Evolutionary conservation across 2,797 vertebrate species (phyloP).

Genomic region (Halcyon badia): DNA sequence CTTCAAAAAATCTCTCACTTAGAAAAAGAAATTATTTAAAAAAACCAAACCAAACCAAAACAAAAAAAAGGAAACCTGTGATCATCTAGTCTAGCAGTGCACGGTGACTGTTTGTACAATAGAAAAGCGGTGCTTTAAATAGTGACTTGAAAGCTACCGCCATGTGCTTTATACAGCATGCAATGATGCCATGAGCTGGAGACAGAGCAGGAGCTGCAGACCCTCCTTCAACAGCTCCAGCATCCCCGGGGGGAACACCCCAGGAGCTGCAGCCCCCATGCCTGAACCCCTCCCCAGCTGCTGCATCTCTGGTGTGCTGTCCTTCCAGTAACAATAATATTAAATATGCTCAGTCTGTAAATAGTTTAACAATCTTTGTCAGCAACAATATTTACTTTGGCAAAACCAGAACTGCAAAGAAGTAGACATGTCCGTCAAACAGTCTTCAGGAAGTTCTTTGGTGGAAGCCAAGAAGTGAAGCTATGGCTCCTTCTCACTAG

Average conservation of each 20-base stretch:
- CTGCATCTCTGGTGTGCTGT: constrained; percentile 4
- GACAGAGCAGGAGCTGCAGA: constrained; percentile 2
- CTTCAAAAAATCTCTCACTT: constrained; percentile 72
- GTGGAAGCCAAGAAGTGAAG: constrained; percentile 55
- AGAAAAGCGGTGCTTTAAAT: constrained; percentile 81
- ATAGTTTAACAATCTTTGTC: constrained; percentile 71
- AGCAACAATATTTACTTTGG: constrained; percentile 70
- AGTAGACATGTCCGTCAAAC: neutral
- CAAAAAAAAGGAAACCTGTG: constrained; percentile 43
- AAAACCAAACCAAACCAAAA: neutral
- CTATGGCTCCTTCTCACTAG: constrained; percentile 20
- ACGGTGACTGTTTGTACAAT: constrained; percentile 82
- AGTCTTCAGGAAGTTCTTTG: constrained; percentile 42
- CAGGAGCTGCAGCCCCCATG: neutral
- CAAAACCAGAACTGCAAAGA: constrained; percentile 21
- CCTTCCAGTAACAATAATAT: constrained; percentile 74
- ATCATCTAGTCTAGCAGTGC: constrained; percentile 77
- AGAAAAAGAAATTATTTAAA: constrained; percentile 66
- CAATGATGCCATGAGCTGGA: constrained; percentile 55
- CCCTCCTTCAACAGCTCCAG: neutral
- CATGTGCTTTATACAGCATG: constrained; percentile 81
- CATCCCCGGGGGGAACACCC: neutral
- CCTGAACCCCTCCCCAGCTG: neutral
- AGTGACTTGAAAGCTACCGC: constrained; percentile 66
- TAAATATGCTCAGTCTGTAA: constrained; percentile 69